phyloP scores from a whole-genome alignment of 1,140 invertebrate species.

The Drosophila rufa region DNA sequence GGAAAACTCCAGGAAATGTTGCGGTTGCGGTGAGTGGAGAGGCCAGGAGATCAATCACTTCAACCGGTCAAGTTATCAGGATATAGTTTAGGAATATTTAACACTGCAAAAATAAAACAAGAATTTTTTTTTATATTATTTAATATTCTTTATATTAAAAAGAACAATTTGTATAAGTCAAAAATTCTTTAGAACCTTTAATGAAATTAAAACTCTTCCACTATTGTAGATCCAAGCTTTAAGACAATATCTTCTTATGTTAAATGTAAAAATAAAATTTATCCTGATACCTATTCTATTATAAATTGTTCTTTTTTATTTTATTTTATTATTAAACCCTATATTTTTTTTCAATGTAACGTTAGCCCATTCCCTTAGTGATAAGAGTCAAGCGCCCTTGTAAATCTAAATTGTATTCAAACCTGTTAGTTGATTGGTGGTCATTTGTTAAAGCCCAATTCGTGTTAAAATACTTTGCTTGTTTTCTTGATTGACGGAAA shows the following conservation, averaged over 20 bases:
- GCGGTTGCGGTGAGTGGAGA: conserved; percentile 27
- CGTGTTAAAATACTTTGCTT: conserved; percentile 52
- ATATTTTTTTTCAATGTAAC: background rate
- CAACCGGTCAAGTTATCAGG: conserved; percentile 16
- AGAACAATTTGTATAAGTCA: too few relatives aligned
- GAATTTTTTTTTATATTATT: too few relatives aligned
- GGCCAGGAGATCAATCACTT: conserved; percentile 37
- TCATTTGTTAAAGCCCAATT: conserved; percentile 44
- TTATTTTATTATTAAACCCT: background rate
- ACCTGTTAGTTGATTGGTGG: conserved; percentile 38
- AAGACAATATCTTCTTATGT: too few relatives aligned
- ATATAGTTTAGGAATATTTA: background rate
- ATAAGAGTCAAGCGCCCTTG: conserved; percentile 23
- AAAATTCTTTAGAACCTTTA: too few relatives aligned
- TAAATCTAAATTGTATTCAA: conserved; percentile 35
- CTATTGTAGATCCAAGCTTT: too few relatives aligned
- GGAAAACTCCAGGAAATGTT: conserved; percentile 35
- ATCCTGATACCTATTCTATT: too few relatives aligned
- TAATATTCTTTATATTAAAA: too few relatives aligned
- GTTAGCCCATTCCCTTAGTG: background rate
- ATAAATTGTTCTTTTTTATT: too few relatives aligned
- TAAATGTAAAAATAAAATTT: too few relatives aligned
- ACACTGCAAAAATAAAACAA: background rate
- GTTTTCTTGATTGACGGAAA: conserved; percentile 47
- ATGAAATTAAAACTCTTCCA: too few relatives aligned